phyloP scores from a whole-genome alignment of 2,113 vertebrate species.

The Sebastes schlegelii region DNA sequence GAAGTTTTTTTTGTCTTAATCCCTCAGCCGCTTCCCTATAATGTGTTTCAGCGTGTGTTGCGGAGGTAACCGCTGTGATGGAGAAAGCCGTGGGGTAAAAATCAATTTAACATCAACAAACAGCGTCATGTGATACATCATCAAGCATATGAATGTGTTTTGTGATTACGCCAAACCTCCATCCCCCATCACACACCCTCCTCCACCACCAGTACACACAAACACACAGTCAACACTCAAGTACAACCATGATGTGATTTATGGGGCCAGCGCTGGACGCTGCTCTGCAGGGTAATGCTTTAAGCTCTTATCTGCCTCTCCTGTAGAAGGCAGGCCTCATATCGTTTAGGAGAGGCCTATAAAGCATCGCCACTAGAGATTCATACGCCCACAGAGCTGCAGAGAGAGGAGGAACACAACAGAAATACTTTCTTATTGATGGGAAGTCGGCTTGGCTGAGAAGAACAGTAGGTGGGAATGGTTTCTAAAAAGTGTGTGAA shows the following conservation, averaged over 20 bases:
- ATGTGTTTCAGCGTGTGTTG: neutral
- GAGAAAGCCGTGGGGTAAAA: conserved; percentile 48
- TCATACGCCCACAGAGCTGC: conserved; percentile 48
- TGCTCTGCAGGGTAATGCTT: conserved; percentile 76
- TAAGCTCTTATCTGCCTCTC: conserved; percentile 80
- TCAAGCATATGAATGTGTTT: conserved; percentile 30
- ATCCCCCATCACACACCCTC: neutral
- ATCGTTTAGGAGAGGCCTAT: conserved; percentile 56
- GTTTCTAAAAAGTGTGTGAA: conserved; percentile 18
- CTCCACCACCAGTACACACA: conserved; percentile 27
- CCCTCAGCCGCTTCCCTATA: conserved; percentile 3
- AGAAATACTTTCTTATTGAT: conserved; percentile 61
- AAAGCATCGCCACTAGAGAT: conserved; percentile 51
- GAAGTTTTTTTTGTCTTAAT: conserved; percentile 35
- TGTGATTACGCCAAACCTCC: conserved; percentile 5
- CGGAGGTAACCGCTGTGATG: conserved; percentile 21
- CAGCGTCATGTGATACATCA: conserved; percentile 43
- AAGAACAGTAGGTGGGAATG: conserved; percentile 29
- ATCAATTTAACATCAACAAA: conserved; percentile 70
- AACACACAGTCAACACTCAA: conserved; percentile 54
- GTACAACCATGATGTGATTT: conserved; percentile 75
- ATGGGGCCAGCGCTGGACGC: conserved; percentile 66
- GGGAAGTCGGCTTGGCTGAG: conserved; percentile 15
- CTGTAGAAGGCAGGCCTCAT: conserved; percentile 59
- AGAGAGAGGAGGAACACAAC: conserved; percentile 32